These are phyloP conservation scores for Stenolophus ochropezus DNA, from an alignment of 2,888 invertebrate genomes.

Conservation along the genomic window DNA sequence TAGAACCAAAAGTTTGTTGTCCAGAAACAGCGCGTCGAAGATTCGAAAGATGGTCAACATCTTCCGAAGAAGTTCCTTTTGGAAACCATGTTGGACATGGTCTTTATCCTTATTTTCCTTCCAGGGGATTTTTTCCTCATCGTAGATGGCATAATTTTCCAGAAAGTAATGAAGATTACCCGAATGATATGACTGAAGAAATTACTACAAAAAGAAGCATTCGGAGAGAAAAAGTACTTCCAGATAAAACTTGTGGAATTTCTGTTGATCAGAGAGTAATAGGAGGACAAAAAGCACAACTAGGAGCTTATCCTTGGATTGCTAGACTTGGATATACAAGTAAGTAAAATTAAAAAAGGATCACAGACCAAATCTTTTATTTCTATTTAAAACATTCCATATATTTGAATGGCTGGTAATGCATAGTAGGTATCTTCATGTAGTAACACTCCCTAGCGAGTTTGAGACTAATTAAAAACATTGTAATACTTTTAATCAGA, in stretches of 20 bases:
- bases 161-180: neutral
- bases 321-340: constrained; percentile 63
- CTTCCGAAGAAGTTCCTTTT: constrained; percentile 4
- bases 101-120: neutral
- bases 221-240: constrained; percentile 34
- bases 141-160: neutral
- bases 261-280: constrained; percentile 57
- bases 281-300: constrained; percentile 61
- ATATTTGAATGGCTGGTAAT: constrained; percentile 63
- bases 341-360: too few relatives aligned
- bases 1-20: constrained; percentile 58
- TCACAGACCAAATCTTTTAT: neutral
- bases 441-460: constrained; percentile 64
- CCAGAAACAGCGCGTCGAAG: constrained; percentile 3
- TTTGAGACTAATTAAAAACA: constrained; percentile 65
- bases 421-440: constrained; percentile 63
- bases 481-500: constrained; percentile 60
- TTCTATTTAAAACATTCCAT: neutral
- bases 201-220: neutral
- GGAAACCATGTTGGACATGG: constrained; percentile 36
- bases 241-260: constrained; percentile 55
- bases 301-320: constrained; percentile 63
- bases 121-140: neutral
- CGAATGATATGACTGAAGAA: constrained; percentile 28
- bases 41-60: constrained; percentile 32